Base-by-base conservation (phyloP, 2,113 vertebrate species). In the Galemys pyrenaicus region DNA sequence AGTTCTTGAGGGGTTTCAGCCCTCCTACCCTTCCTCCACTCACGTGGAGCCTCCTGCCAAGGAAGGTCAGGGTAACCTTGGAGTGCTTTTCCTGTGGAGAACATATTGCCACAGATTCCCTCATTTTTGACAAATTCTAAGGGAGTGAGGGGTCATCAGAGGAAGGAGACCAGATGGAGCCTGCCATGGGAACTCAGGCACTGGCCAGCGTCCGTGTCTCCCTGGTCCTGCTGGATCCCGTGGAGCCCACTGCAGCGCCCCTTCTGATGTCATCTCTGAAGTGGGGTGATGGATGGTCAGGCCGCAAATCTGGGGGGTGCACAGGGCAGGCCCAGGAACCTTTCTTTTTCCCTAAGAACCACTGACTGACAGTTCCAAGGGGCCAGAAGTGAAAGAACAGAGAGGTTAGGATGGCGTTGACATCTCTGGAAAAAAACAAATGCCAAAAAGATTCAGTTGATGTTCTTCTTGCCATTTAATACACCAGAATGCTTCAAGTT, bases 51-150 rank as follows among this genome's bases (percentile, higher is more conserved):
- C 44, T 1, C 79, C 32, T 1, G 9, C 56, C 15, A 17, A 44
- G 79, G 86, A 83, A 46, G 13, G 56, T 58, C 58, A 83, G n/a
- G 28, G 64, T 68, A 65, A 94, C 68, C 49, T 39, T 11, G 15
- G 44, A 68, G 46, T 20, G 15, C 77, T 65, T 89, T 35, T 89
- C 58, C 70, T 82, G 37, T 83, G 7, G 16, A 12, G 60, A 84
- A 70, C 41, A 56, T 81, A 92, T 92, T 84, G 92, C 68, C 41
- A 30, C 30, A 94, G 37, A 87, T 93, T 60, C 78, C 28, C 17
- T 91, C 68, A 19, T 82, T 78, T 94, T 56, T 12, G 62, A 91
- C 46, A 80, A 75, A 46, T 58, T 51, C 79, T 65, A 37, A 51
- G 54, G 13, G 37, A 56, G 7, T 32, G 2, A 16, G 49, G 32